phyloP scores from a whole-genome alignment of 2,113 vertebrate genomes.

The Harpagus bidentatus region DNA sequence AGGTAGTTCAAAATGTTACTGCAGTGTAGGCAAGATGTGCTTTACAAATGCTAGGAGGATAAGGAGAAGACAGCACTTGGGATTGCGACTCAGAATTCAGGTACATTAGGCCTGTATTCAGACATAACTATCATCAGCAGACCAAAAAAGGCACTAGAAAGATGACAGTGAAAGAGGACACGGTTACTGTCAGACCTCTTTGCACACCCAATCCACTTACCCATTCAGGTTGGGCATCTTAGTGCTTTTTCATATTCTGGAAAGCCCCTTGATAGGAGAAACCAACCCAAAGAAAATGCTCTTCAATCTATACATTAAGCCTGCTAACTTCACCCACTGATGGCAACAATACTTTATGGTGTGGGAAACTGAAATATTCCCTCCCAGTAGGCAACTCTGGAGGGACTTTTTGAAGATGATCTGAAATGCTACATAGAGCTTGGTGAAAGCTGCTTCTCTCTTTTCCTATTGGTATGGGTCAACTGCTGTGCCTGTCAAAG shows the following conservation, averaged over 20 bases:
- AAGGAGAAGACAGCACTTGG: not conserved
- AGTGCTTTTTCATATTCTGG: not conserved
- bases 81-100: not conserved
- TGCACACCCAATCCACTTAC: rapidly evolving
- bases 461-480: not conserved
- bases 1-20: not conserved
- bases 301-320: not conserved
- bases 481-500: not conserved
- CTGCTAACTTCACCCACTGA: not conserved
- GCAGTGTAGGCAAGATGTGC: rapidly evolving
- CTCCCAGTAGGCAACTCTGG: not conserved
- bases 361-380: not conserved
- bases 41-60: not conserved
- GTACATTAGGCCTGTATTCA: not conserved
- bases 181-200: not conserved
- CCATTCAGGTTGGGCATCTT: not conserved
- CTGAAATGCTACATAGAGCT: not conserved
- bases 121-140: not conserved
- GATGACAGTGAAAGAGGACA: not conserved
- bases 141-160: not conserved
- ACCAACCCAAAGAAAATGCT: not conserved
- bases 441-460: not conserved
- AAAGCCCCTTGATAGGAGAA: not conserved
- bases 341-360: not conserved
- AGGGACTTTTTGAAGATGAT: not conserved